Percentiles rank a stretch among this genome's conserved stretches.
Evolutionary conservation across 2,888 invertebrate genomes (phyloP).

Genomic region (Nasonia oneida): DNA sequence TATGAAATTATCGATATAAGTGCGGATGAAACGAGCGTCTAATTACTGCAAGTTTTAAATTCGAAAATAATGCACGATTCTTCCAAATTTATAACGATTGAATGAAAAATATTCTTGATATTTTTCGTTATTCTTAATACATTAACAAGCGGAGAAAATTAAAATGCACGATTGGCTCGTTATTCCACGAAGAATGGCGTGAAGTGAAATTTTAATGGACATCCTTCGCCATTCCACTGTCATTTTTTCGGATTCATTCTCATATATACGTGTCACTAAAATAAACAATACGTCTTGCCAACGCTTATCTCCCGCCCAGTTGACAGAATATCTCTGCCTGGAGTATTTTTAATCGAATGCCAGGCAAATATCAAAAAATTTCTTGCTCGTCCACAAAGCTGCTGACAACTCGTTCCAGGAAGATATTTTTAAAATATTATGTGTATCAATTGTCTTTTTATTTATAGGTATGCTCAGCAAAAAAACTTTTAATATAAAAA

Average conservation of each 20-base stretch:
- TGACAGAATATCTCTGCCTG: slow-evolving; percentile 50
- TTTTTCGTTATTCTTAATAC: too few relatives aligned
- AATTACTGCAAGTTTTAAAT: neutral
- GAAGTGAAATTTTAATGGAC: slow-evolving; percentile 10
- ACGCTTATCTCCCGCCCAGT: slow-evolving; percentile 41
- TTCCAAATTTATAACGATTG: neutral
- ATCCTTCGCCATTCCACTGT: neutral
- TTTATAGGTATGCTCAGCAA: too few relatives aligned
- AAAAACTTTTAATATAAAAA: too few relatives aligned
- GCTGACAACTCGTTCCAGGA: neutral
- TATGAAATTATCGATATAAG: slow-evolving; percentile 30
- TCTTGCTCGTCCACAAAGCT: neutral
- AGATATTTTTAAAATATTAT: neutral
- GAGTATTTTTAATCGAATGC: slow-evolving; percentile 55
- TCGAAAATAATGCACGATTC: neutral
- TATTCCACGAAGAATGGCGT: neutral
- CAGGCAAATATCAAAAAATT: slow-evolving; percentile 24
- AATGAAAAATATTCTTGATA: neutral
- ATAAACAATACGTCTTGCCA: slow-evolving; percentile 60
- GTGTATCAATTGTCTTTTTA: too few relatives aligned
- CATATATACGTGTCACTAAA: slow-evolving; percentile 49
- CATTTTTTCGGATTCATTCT: slow-evolving; percentile 21
- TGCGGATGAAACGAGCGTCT: neutral
- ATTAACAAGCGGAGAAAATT: neutral
- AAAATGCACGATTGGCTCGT: neutral